Evolutionary conservation across 2,888 invertebrate species (phyloP).

Genomic region (Xestia ashworthii): DNA sequence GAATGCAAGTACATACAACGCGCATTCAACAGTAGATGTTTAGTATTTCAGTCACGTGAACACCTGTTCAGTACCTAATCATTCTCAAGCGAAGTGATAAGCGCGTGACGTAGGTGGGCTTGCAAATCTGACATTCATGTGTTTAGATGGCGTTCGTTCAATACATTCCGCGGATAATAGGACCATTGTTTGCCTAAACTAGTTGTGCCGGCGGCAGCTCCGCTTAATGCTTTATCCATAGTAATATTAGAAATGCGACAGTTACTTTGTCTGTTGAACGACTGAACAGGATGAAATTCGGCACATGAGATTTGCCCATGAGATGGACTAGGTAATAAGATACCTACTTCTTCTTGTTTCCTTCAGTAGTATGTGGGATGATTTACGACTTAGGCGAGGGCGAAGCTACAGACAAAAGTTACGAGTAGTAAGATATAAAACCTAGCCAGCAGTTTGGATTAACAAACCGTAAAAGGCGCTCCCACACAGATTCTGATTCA

Average conservation of each 20-base stretch:
- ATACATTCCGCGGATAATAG: constrained; percentile 18
- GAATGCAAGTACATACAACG: background rate
- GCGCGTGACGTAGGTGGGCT: constrained; percentile 34
- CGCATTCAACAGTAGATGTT: background rate
- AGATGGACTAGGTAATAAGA: background rate
- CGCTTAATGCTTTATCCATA: background rate
- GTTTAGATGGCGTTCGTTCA: constrained; percentile 21
- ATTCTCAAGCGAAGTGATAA: constrained; percentile 32
- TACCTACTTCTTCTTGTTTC: background rate
- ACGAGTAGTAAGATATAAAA: background rate
- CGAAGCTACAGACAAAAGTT: background rate
- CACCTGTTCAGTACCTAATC: constrained; percentile 38
- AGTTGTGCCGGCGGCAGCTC: background rate
- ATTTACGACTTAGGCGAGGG: background rate
- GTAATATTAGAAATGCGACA: background rate
- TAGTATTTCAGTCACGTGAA: constrained; percentile 33
- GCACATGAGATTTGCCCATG: background rate
- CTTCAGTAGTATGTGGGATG: background rate
- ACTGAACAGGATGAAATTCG: background rate
- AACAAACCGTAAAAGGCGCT: background rate
- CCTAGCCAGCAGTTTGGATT: background rate
- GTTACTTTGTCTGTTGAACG: background rate
- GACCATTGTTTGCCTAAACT: constrained; percentile 9
- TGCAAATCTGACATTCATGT: constrained; percentile 25
- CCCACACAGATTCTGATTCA: background rate